Conservation (phyloP, 2,797 vertebrate genomes). For the Channallabes apus region DNA sequence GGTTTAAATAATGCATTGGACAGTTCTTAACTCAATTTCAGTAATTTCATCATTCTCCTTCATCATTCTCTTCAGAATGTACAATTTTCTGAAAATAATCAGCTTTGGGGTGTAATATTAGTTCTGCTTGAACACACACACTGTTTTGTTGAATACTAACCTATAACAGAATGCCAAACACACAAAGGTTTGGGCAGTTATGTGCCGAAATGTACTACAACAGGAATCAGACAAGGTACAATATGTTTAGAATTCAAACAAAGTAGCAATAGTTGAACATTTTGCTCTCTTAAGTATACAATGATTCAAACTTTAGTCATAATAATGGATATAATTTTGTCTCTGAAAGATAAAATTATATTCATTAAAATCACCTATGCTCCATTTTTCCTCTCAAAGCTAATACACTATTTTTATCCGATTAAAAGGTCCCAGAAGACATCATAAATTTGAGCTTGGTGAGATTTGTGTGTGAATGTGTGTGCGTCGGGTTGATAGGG, state of each 20-base stretch:
- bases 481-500: not conserved
- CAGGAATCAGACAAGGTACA: not conserved
- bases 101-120: not conserved
- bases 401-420: not conserved
- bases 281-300: not conserved
- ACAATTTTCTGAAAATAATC: not conserved
- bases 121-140: not conserved
- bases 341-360: not conserved
- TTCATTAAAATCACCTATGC: not conserved
- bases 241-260: no score
- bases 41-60: no score
- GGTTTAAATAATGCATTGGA: no score
- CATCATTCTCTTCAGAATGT: not conserved
- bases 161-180: not conserved
- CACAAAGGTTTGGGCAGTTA: not conserved
- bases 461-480: slow-evolving; percentile 8
- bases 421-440: not conserved
- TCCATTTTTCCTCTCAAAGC: not conserved
- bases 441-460: not conserved
- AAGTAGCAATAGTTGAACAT: not conserved
- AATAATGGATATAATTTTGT: not conserved
- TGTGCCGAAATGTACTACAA: not conserved
- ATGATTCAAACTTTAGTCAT: not conserved
- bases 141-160: not conserved
- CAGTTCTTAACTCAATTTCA: not conserved